Evolutionary conservation across 2,113 vertebrate species (phyloP), one percentile per base, ranked within the genome.

Genomic region (Chunga burmeisteri): DNA sequence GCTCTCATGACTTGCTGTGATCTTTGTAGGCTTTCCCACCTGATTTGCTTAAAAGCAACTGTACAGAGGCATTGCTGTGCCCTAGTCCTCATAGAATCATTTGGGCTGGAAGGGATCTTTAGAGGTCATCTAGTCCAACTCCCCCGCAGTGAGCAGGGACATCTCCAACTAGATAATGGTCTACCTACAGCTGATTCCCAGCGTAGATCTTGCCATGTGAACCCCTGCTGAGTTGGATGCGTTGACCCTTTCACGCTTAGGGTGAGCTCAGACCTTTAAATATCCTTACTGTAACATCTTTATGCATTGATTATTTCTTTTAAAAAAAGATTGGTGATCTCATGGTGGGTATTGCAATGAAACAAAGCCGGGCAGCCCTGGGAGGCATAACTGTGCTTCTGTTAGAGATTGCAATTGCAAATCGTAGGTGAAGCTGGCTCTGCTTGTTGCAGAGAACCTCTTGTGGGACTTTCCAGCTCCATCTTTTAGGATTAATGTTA

Each of bases 51-150:
- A 3, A 42, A 68, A 62, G 30, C 40, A 85, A 4, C 10, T 18
- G 30, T 21, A 2, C 17, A 13, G 38, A 49, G 65, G 21, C 8
- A 2, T 40, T 0, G 3, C 77, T 36, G 4, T 63, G 59, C 49
- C 49, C 32, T 30, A 13, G 9, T 56, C 49, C 47, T 58, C n/a
- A 0, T 38, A 38, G 38, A 38, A 38, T 38, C 38, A 38, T 38
- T 38, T 38, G 38, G 38, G 38, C 38, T 38, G 38, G 38, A 38
- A 38, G 38, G 38, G 38, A 38, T 9, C 38, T 38, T 38, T 38
- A 38, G 38, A 38, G 38, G 38, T 38, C 38, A 38, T 38, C 38
- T 38, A 38, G 38, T 38, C 38, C 38, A 38, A 38, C 38, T 38
- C 38, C 38, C 38, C 38, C 9, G 38, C 38, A 9, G 38, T 38